These are phyloP conservation scores for Ophioninae sp. DNA, from an alignment of 2,888 invertebrate species.

Conservation along the genomic window DNA sequence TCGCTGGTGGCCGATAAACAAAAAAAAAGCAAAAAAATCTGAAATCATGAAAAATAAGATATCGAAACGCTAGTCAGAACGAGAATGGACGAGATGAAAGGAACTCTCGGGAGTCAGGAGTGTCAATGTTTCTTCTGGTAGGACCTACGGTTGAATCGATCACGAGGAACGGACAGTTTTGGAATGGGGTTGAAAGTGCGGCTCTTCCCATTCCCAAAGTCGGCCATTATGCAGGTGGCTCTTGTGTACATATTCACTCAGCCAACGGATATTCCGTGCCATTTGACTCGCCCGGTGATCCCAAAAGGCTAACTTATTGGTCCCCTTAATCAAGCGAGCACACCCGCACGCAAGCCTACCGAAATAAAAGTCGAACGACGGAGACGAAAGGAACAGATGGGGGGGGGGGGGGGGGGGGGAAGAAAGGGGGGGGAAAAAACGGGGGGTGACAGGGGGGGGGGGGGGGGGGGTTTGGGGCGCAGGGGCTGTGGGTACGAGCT, in stretches of 20 bases:
- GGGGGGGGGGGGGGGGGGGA: background rate
- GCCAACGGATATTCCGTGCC: slow-evolving; percentile 47
- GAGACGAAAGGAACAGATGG: background rate
- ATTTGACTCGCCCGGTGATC: slow-evolving; percentile 66
- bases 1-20: too few relatives aligned
- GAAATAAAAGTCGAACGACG: slow-evolving; percentile 1
- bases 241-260: slow-evolving; percentile 52
- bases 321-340: slow-evolving; percentile 72
- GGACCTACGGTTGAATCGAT: slow-evolving; percentile 33
- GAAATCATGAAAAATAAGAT: background rate
- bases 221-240: slow-evolving; percentile 56
- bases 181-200: slow-evolving; percentile 35
- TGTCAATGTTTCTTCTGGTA: slow-evolving; percentile 18
- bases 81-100: background rate
- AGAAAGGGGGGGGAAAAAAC: slow-evolving; percentile 1
- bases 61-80: too few relatives aligned
- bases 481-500: slow-evolving; percentile 23
- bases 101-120: background rate
- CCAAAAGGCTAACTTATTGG: slow-evolving; percentile 76
- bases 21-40: background rate
- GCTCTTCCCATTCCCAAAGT: slow-evolving; percentile 34
- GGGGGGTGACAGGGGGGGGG: slow-evolving; percentile 23
- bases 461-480: background rate
- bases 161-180: slow-evolving; percentile 6
- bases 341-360: slow-evolving; percentile 32